A percentile compares a stretch with the other conserved stretches of the same genome.
These are phyloP conservation scores for Parotocinclus haroldoi DNA, from an alignment of 2,797 vertebrate species.

Conservation along the genomic window DNA sequence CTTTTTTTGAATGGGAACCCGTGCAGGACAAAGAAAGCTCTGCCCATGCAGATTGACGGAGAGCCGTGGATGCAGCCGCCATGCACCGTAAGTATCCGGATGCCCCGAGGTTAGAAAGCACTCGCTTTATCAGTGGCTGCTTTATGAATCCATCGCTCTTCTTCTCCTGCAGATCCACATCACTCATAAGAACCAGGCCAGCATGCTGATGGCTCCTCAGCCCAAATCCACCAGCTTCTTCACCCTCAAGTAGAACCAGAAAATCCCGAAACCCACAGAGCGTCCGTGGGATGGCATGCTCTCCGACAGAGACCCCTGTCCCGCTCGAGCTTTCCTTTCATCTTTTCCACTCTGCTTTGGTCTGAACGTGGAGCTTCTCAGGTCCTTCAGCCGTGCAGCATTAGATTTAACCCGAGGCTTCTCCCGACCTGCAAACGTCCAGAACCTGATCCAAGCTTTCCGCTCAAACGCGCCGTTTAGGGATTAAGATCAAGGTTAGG, in stretches of 20 bases:
- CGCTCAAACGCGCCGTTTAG: too few species aligned
- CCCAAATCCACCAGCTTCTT: slow-evolving; percentile 79
- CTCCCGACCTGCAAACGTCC: too few species aligned
- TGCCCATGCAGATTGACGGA: slow-evolving; percentile 95
- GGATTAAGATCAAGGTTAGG: too few species aligned
- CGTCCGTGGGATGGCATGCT: slow-evolving; percentile 1
- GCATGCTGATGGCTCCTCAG: slow-evolving; percentile 83
- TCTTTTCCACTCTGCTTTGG: not conserved
- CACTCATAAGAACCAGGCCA: slow-evolving; percentile 89
- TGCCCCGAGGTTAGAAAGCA: too few species aligned
- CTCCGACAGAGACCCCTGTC: not conserved
- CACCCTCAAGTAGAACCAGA: slow-evolving; percentile 69
- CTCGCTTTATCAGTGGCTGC: too few species aligned
- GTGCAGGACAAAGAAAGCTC: slow-evolving; percentile 79
- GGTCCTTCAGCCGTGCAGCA: slow-evolving; percentile 21
- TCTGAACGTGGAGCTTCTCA: slow-evolving; percentile 14
- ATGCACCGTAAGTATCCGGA: slow-evolving; percentile 77
- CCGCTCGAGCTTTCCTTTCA: not conserved
- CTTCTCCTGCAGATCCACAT: slow-evolving; percentile 80
- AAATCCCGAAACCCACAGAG: not conserved
- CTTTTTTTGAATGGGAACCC: not conserved
- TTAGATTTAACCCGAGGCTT: slow-evolving; percentile 7
- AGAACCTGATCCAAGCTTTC: too few species aligned
- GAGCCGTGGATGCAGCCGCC: slow-evolving; percentile 96
- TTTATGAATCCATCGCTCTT: not conserved